Conservation (phyloP, 1,140 invertebrate species). For the Octopus sinensis region DNA sequence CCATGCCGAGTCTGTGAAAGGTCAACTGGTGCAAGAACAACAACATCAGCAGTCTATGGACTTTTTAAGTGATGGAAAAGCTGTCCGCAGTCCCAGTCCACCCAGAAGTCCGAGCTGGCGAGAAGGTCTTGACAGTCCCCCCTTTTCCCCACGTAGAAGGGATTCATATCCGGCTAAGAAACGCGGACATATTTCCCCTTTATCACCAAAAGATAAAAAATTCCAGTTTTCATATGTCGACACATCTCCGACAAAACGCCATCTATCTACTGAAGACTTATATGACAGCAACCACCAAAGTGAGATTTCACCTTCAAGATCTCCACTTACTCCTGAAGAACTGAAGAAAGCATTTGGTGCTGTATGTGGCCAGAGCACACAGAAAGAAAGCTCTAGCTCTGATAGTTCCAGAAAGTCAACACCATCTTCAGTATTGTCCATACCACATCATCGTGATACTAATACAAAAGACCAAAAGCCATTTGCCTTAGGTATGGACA, state of each 20-base stretch:
- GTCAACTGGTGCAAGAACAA: background rate
- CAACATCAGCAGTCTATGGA: constrained; percentile 19
- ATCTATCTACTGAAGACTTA: constrained; percentile 38
- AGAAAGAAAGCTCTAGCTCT: constrained; percentile 25
- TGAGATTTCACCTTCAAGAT: constrained; percentile 29
- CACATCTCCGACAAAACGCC: constrained; percentile 43
- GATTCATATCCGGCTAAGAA: constrained; percentile 50
- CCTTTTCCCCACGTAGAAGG: constrained; percentile 46
- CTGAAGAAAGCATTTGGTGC: constrained; percentile 32
- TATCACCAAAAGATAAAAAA: constrained; percentile 42
- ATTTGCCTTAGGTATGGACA: background rate
- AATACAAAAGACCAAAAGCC: background rate
- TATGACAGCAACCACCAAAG: constrained; percentile 25
- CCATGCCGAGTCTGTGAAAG: too few species aligned
- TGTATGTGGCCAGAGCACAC: constrained; percentile 30
- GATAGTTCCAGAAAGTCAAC: constrained; percentile 21
- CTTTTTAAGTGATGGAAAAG: constrained; percentile 25
- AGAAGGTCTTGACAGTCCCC: constrained; percentile 49
- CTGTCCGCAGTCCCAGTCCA: constrained; percentile 42
- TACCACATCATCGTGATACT: background rate
- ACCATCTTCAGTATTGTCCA: constrained; percentile 4
- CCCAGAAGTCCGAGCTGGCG: constrained; percentile 51
- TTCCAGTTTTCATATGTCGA: constrained; percentile 45
- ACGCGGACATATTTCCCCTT: constrained; percentile 35
- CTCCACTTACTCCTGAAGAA: constrained; percentile 44